Percentiles rank a stretch among this genome's conserved stretches.
phyloP scores from a whole-genome alignment of 1,140 invertebrate genomes.

The Drosophila erecta region DNA sequence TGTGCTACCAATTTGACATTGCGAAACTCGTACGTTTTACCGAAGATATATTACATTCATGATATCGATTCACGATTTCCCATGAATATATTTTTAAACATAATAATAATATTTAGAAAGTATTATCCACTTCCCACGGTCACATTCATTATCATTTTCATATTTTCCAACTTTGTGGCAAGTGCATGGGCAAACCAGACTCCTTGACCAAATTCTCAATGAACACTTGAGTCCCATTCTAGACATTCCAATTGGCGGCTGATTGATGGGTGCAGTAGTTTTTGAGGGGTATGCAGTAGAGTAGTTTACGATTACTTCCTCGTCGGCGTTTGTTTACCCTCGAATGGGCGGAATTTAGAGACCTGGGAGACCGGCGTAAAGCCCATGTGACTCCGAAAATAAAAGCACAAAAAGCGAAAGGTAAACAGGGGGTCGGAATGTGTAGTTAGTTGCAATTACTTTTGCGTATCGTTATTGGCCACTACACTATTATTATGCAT shows the following conservation, averaged over 20 bases:
- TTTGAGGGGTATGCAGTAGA: background rate
- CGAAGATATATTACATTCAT: no score
- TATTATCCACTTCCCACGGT: background rate
- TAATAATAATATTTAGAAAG: no score
- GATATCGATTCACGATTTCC: no score
- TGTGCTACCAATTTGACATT: no score
- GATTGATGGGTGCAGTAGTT: slow-evolving; percentile 28
- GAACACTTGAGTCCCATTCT: slow-evolving; percentile 11
- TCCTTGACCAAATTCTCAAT: background rate
- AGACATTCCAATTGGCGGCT: slow-evolving; percentile 20
- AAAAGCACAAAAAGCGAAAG: slow-evolving; percentile 48
- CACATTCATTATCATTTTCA: background rate
- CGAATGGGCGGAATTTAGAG: background rate
- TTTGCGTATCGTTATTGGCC: slow-evolving; percentile 22
- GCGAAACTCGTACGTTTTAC: no score
- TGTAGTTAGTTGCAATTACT: slow-evolving; percentile 41
- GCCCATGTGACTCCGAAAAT: slow-evolving; percentile 41
- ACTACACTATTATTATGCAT: slow-evolving; percentile 36
- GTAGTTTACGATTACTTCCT: slow-evolving; percentile 30
- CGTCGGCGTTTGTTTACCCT: slow-evolving; percentile 41
- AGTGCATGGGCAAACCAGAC: background rate
- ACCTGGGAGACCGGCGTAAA: slow-evolving; percentile 18
- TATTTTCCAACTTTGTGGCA: background rate
- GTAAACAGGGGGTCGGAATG: slow-evolving; percentile 13
- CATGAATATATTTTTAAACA: no score